These are phyloP conservation scores for Aix galericulata DNA, from an alignment of 2,113 vertebrate genomes.

Conservation along the genomic window DNA sequence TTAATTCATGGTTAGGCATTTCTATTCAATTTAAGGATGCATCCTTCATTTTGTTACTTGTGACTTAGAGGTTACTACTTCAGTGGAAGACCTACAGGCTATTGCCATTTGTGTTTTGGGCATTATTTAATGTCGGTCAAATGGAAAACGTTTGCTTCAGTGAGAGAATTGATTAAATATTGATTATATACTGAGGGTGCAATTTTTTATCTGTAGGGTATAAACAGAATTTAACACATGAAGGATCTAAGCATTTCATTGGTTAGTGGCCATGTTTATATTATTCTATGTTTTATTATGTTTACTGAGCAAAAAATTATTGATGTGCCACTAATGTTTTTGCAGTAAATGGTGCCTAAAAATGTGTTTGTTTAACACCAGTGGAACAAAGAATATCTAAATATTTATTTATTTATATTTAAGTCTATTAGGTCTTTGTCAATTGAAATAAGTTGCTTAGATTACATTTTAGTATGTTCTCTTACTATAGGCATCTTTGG, in stretches of 20 bases:
- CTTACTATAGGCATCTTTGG: not conserved
- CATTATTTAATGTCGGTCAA: not conserved
- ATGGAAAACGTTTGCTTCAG: constrained; percentile 20
- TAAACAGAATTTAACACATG: constrained; percentile 29
- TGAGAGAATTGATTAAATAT: constrained; percentile 7
- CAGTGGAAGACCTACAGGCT: not conserved
- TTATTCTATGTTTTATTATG: not conserved
- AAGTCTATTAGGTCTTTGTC: not conserved
- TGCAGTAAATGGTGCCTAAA: not conserved
- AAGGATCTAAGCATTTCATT: not conserved
- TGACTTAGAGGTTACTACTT: not conserved
- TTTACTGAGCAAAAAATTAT: not conserved
- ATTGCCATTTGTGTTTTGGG: not conserved
- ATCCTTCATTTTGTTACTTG: not conserved
- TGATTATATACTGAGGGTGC: not conserved
- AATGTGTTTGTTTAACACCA: too few relatives aligned
- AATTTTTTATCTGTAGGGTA: not conserved
- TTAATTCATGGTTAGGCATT: not conserved
- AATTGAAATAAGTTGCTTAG: not conserved
- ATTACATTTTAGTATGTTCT: not conserved
- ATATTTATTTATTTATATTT: not conserved
- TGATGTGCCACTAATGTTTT: not conserved
- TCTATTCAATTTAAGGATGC: not conserved
- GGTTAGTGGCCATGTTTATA: not conserved
- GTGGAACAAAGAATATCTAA: not conserved